phyloP scores from a whole-genome alignment of 2,797 vertebrate genomes.

The Vespertilio murinus region DNA sequence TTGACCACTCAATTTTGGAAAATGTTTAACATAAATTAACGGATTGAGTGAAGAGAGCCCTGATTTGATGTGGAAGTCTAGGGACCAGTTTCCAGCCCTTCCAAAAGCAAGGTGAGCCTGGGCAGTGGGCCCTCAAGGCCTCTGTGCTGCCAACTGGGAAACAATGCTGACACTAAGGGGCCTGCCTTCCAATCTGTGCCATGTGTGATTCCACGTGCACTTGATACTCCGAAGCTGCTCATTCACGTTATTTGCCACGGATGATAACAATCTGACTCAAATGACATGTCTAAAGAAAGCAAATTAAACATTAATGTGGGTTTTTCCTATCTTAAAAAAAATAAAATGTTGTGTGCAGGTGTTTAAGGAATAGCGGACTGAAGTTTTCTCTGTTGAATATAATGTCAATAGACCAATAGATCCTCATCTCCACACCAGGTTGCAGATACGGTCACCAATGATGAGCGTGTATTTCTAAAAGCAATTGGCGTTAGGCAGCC shows the following conservation, averaged over 20 bases:
- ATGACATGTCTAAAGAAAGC: not conserved
- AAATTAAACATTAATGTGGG: slow-evolving; percentile 35
- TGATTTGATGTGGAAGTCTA: not conserved
- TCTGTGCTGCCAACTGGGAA: not conserved
- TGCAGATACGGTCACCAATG: slow-evolving; percentile 15
- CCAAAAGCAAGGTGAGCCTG: not conserved
- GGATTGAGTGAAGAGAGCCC: not conserved
- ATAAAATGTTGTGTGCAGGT: not conserved
- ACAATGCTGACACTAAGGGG: not conserved
- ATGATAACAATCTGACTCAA: not conserved
- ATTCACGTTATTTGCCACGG: not conserved
- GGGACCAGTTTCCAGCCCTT: not conserved
- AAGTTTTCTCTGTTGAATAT: slow-evolving; percentile 28
- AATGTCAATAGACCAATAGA: not conserved
- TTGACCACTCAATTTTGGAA: not conserved
- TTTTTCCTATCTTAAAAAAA: not conserved
- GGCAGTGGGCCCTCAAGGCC: not conserved
- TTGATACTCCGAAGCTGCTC: not conserved
- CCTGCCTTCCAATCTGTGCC: not conserved
- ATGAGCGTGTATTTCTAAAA: slow-evolving; percentile 61
- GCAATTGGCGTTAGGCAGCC: slow-evolving; percentile 57
- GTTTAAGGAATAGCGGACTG: slow-evolving; percentile 5
- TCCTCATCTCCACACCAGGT: not conserved
- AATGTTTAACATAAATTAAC: not conserved
- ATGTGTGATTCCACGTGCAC: not conserved